These are phyloP conservation scores for Catharus minimus DNA, from an alignment of 2,113 vertebrate species.

Conservation along the genomic window DNA sequence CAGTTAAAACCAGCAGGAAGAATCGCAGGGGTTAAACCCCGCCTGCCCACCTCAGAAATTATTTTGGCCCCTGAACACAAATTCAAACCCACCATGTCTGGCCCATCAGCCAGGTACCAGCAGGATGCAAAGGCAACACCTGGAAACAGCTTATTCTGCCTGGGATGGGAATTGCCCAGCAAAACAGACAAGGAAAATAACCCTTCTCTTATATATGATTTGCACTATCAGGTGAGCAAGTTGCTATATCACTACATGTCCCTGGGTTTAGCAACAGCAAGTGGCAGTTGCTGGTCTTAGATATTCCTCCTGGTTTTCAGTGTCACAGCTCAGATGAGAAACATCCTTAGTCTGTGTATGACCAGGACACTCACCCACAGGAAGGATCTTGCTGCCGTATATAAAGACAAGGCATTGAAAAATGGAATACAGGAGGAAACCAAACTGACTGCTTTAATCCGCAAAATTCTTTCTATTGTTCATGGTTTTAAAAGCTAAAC, in stretches of 20 bases:
- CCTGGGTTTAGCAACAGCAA: neutral
- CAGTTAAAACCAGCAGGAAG: constrained; percentile 52
- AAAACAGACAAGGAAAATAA: neutral
- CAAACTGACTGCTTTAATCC: neutral
- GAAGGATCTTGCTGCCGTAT: neutral
- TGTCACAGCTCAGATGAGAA: neutral
- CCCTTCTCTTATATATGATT: neutral
- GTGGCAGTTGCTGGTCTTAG: neutral
- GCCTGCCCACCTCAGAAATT: constrained; percentile 4
- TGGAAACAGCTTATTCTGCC: neutral
- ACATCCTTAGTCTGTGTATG: neutral
- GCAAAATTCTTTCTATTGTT: neutral
- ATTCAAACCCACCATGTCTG: neutral
- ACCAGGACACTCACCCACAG: neutral
- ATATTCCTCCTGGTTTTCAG: neutral
- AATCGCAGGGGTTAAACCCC: neutral
- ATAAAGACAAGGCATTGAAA: neutral
- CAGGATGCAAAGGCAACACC: neutral
- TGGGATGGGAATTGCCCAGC: neutral
- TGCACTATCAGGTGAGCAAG: neutral
- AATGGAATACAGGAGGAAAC: neutral
- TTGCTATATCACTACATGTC: neutral
- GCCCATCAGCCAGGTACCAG: neutral
- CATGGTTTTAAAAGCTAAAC: neutral
- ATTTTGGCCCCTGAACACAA: neutral